Base-by-base conservation (phyloP, 2,888 invertebrate genomes). In the Perdita meconis region DNA sequence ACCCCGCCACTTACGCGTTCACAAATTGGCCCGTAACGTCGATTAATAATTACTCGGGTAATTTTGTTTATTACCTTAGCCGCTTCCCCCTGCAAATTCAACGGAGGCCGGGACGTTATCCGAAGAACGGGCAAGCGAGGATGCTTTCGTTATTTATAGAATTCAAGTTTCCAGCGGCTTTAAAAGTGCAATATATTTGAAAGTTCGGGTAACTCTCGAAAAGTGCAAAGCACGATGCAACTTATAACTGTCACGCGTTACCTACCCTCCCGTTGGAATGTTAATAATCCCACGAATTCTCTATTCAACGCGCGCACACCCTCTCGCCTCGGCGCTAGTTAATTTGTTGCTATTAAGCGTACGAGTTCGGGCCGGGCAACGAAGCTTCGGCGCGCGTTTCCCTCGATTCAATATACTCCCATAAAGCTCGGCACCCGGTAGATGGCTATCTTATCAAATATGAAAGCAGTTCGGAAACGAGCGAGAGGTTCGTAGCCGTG, bases 401-500 rank as follows among this genome's bases (percentile, higher is more conserved):
- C 50, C 40, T 38, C 70, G 12, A 75, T 57, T 65, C 65, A 47
- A 59, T 71, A 70, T 67, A 16, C 53, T 22, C n/a, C 38, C 70
- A 44, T 65, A 63, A 71, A 63, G 30, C 55, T 22, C 36, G 24
- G 12, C 5, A 0, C 2, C 61, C 44, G 55, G 60, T 73, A 36
- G 64, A 72, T 72, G 59, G 60, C 57, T 55, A 67, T 66, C 77
- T 74, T 70, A 81, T 83, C 83, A 83, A 83, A 83, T 81, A 83
- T 83, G 74, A 26, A 83, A 36, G 19, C 26, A 51, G 51, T 76
- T 64, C 47, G 30, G 53, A 56, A 71, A 57, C 69, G 72, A 51
- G 38, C 30, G 47, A 30, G 6, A 74, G 77, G 60, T 74, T 69
- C 24, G 24, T 53, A n/a, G n/a, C n/a, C n/a, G n/a, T n/a, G n/a